Percentiles rank a stretch among this genome's conserved stretches.
Evolutionary conservation across 2,113 vertebrate genomes (phyloP).

Genomic region (Alectura lathami): DNA sequence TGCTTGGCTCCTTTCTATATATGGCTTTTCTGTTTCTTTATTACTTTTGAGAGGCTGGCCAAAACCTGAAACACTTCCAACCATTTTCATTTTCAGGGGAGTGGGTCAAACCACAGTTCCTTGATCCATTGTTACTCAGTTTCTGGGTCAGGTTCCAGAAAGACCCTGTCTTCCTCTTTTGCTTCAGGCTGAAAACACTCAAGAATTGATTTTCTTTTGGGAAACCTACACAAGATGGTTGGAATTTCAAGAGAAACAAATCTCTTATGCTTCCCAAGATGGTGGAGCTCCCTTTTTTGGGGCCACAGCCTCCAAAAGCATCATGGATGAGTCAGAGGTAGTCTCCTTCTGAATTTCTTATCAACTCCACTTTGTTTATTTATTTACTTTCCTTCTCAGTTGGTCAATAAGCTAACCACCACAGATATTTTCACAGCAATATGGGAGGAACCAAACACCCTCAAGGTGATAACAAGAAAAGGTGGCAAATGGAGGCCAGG

Average conservation of each 20-base stretch:
- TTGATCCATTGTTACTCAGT: conserved; percentile 65
- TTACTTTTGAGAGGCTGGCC: conserved; percentile 25
- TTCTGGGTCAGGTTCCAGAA: conserved; percentile 72
- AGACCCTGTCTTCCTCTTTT: conserved; percentile 63
- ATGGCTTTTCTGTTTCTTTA: conserved; percentile 8
- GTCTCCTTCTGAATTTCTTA: not conserved
- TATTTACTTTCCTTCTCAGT: not conserved
- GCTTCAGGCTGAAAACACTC: conserved; percentile 47
- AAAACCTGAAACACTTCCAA: conserved; percentile 50
- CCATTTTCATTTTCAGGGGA: conserved; percentile 22
- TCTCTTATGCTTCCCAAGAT: not conserved
- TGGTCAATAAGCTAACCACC: not conserved
- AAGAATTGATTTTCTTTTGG: conserved; percentile 54
- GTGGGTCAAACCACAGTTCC: conserved; percentile 65
- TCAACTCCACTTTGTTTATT: not conserved
- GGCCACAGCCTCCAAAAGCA: not conserved
- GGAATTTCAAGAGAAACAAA: conserved; percentile 14
- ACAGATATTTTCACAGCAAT: rapidly evolving
- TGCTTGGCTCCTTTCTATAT: conserved; percentile 26
- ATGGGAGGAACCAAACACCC: not conserved
- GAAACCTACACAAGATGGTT: conserved; percentile 1
- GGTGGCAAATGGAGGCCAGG: not conserved
- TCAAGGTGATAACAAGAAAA: not conserved
- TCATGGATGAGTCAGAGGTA: rapidly evolving
- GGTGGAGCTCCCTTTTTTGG: conserved; percentile 46